These are phyloP conservation scores for Crypturellus tataupa DNA, from an alignment of 2,797 vertebrate genomes.

Conservation along the genomic window DNA sequence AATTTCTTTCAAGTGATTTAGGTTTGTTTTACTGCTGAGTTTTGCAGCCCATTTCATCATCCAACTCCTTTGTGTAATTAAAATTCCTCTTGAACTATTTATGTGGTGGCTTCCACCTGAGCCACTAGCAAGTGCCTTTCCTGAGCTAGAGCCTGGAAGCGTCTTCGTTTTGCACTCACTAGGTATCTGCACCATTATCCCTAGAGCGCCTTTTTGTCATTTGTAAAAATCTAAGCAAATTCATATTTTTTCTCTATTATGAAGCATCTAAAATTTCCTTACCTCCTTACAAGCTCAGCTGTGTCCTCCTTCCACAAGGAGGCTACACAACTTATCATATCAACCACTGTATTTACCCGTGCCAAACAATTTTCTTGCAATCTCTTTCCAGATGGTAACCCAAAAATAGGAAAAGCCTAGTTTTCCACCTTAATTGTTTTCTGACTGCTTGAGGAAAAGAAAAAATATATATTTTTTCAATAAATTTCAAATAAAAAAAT, in stretches of 20 bases:
- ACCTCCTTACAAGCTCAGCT: not conserved
- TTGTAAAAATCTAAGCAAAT: not conserved
- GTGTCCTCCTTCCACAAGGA: not conserved
- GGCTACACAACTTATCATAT: not conserved
- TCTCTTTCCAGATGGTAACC: not conserved
- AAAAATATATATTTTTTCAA: not conserved
- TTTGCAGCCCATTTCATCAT: constrained; percentile 4
- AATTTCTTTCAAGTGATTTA: not conserved
- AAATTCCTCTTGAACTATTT: not conserved
- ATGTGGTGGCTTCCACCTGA: not conserved
- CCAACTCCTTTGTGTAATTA: not conserved
- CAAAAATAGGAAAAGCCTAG: not conserved
- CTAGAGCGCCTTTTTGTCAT: not conserved
- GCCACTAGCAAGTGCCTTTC: not conserved
- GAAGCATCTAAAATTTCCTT: not conserved
- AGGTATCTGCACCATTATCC: not conserved
- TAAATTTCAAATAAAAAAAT: not conserved
- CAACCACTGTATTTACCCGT: not conserved
- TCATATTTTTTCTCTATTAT: not conserved
- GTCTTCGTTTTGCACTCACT: not conserved
- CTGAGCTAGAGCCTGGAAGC: not conserved
- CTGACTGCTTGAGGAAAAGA: not conserved
- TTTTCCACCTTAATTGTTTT: not conserved
- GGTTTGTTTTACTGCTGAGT: not conserved
- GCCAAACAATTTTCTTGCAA: not conserved